Evolutionary conservation across 1,140 invertebrate species (phyloP).

Genomic region (Phocides pigmalion): DNA sequence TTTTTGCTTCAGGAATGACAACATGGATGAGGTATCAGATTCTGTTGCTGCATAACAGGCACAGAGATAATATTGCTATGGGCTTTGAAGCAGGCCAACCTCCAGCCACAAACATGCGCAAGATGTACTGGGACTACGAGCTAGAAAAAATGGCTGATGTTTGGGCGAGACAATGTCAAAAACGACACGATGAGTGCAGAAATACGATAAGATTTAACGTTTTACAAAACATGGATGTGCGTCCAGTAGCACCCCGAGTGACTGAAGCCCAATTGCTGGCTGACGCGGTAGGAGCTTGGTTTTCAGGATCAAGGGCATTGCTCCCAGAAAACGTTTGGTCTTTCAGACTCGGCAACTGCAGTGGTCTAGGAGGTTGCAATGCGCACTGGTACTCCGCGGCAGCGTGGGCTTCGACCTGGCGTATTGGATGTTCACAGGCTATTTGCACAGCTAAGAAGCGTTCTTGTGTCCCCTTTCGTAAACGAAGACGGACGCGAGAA

Average conservation of each 20-base stretch:
- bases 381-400: conserved; percentile 71
- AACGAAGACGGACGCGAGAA: conserved; percentile 49
- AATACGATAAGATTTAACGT: conserved; percentile 74
- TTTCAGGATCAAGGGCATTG: conserved; percentile 63
- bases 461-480: conserved; percentile 63
- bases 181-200: conserved; percentile 73
- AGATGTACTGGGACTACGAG: conserved; percentile 78
- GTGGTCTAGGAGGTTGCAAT: conserved; percentile 66
- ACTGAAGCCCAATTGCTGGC: conserved; percentile 72
- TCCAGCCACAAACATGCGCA: conserved; percentile 74
- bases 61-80: conserved; percentile 75
- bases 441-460: conserved; percentile 62
- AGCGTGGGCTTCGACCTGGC: conserved; percentile 74
- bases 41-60: conserved; percentile 66
- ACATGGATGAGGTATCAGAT: conserved; percentile 75
- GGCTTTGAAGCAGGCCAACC: conserved; percentile 73
- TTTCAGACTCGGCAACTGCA: conserved; percentile 64
- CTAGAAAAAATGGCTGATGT: conserved; percentile 71
- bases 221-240: conserved; percentile 74
- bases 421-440: conserved; percentile 72
- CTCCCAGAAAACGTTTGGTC: conserved; percentile 67
- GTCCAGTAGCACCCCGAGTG: conserved; percentile 59
- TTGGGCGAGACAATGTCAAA: conserved; percentile 75
- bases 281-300: conserved; percentile 72
- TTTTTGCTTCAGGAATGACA: conserved; percentile 73